Evolutionary conservation across 1,140 invertebrate species (phyloP).

Genomic region (Sesamia nonagrioides): DNA sequence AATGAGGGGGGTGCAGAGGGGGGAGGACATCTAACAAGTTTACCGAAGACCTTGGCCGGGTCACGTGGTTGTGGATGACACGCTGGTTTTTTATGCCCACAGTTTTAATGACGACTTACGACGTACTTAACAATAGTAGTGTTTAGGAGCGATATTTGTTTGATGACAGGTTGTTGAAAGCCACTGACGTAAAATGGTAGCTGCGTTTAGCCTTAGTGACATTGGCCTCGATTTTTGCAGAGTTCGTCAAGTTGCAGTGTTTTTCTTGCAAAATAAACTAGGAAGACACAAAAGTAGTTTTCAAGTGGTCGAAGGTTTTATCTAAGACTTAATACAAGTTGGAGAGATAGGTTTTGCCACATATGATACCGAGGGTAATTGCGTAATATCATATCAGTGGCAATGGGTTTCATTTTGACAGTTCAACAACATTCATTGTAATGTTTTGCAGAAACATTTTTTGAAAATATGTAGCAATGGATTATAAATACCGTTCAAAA

Average conservation of each 20-base stretch:
- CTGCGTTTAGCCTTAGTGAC: slow-evolving; percentile 9
- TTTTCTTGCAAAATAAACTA: not conserved
- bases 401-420: too few species aligned
- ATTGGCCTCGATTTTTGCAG: not conserved
- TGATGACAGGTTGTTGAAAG: slow-evolving; percentile 2
- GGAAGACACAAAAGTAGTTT: not conserved
- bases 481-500: too few species aligned
- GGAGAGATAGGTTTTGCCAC: too few species aligned
- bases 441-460: too few species aligned
- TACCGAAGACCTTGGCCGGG: slow-evolving; percentile 55
- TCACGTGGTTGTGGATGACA: slow-evolving; percentile 43
- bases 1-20: slow-evolving; percentile 35
- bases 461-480: too few species aligned
- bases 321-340: not conserved
- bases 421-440: too few species aligned
- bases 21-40: slow-evolving; percentile 53
- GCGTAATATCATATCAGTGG: too few species aligned
- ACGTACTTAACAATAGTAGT: slow-evolving; percentile 33
- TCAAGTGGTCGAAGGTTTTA: not conserved
- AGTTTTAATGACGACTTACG: slow-evolving; percentile 29
- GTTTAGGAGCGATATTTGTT: slow-evolving; percentile 1
- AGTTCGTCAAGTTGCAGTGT: not conserved
- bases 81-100: slow-evolving; percentile 20
- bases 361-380: too few species aligned
- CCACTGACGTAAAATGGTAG: not conserved